Evolutionary conservation across 2,113 vertebrate species (phyloP), one percentile per base, ranked within the genome.

Genomic region (Tenrec ecaudatus): DNA sequence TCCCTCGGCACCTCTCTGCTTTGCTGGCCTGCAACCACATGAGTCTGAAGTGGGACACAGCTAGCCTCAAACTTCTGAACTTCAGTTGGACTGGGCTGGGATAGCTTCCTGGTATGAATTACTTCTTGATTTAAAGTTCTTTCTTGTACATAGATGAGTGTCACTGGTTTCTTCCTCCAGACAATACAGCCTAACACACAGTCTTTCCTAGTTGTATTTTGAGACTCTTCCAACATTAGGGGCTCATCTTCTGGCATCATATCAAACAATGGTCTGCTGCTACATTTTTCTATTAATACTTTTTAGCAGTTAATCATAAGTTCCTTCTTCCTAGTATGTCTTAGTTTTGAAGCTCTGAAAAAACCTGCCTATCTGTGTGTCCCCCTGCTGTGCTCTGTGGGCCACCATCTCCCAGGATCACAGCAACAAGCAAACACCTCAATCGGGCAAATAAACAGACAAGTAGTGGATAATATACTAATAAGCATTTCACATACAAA

Each of bases 401-500:
- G 12, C 25, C 29, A 68, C 15, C 29, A 11, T 19, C 15, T 68
- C 66, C 17, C 47, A 31, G 66, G 4, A 68, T 14, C 66, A 68
- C 15, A 31, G 66, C 29, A 64, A 25, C 62, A 31, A 4, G 15
- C 27, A 68, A 31, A 29, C 66, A 31, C 66, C 66, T 31, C 66
- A 68, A 4, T 29, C 29, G 9, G 66, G 17, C 29, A 68, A 31
- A 68, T 29, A 31, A 19, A 68, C 12, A 31, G 3, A 68, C 29
- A 31, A 68, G 66, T 68, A 31, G 66, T 68, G 66, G 29, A 29
- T 53, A 43, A 58, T 22, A 89, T 15, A 20, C 29, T 66, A 79
- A 82, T 25, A 79, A 68, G 27, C 27, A 93, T 89, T n/a, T 80
- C 78, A 69, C 36, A 47, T 40, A 86, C 12, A 90, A 68, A 93